Evolutionary conservation across 2,888 invertebrate species (phyloP).

Genomic region (Drosophila mulleri): DNA sequence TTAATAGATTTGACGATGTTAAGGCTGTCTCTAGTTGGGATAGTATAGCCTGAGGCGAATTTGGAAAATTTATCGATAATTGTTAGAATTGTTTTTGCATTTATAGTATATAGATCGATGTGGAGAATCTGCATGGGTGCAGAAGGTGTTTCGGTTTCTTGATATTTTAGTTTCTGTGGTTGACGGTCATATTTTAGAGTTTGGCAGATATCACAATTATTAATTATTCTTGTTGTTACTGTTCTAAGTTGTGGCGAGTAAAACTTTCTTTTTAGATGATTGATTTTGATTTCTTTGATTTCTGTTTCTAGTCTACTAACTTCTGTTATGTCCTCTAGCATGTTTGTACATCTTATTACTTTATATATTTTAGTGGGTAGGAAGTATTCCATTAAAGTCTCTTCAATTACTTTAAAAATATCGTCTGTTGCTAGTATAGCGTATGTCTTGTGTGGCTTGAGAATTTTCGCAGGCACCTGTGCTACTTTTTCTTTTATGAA

Average conservation of each 20-base stretch:
- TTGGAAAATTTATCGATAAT: too few species aligned
- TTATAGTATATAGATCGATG: neutral
- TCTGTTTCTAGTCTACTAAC: neutral
- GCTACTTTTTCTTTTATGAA: neutral
- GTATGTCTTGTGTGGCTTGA: neutral
- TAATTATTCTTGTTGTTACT: neutral
- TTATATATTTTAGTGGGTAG: neutral
- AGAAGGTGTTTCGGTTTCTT: neutral
- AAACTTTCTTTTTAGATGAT: neutral
- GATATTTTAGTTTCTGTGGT: neutral
- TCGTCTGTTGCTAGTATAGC: neutral
- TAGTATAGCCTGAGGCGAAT: too few species aligned
- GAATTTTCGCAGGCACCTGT: neutral
- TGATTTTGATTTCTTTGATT: neutral
- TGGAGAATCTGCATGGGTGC: neutral
- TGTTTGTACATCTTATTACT: slow-evolving; percentile 4
- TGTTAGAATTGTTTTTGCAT: neutral
- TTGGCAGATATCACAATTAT: neutral
- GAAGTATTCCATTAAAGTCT: neutral
- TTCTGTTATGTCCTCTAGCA: neutral
- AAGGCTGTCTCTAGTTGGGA: too few species aligned
- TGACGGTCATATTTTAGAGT: neutral
- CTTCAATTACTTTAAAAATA: neutral
- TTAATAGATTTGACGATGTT: too few species aligned
- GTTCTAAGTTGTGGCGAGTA: neutral